Percentiles rank a stretch among this genome's conserved stretches.
Evolutionary conservation across 1,140 invertebrate species (phyloP).

Genomic region (Pseudomyrmex sp.): DNA sequence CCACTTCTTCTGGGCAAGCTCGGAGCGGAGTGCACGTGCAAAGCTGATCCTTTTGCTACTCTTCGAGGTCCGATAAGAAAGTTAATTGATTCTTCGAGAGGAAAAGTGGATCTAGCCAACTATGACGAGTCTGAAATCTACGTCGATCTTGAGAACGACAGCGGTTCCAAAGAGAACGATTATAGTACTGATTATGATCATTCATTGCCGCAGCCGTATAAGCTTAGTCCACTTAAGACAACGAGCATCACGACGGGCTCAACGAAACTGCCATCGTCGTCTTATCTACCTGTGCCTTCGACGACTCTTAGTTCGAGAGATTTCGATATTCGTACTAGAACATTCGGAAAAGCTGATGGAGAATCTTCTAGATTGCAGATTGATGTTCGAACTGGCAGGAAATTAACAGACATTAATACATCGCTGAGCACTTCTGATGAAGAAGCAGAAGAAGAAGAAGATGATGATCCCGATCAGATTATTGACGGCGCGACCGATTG

Average conservation of each 20-base stretch:
- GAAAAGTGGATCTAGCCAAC: conserved; percentile 80
- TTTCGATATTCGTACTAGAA: not conserved
- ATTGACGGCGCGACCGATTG: conserved; percentile 89
- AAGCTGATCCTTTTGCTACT: conserved; percentile 86
- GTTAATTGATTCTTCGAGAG: conserved; percentile 79
- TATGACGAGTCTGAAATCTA: conserved; percentile 83
- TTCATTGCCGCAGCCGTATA: conserved; percentile 23
- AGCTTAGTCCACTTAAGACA: conserved; percentile 37
- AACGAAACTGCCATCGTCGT: conserved; percentile 23
- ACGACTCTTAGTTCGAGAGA: not conserved
- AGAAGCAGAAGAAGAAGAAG: conserved; percentile 44
- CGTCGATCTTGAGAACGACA: conserved; percentile 80
- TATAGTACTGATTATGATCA: conserved; percentile 19
- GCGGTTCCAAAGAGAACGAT: conserved; percentile 59
- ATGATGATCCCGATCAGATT: conserved; percentile 83
- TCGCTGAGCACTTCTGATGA: not conserved
- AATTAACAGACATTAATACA: not conserved
- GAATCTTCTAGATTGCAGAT: not conserved
- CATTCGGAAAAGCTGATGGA: not conserved
- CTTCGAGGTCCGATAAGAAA: conserved; percentile 76
- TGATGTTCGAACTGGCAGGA: conserved; percentile 18
- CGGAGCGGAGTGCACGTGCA: conserved; percentile 90
- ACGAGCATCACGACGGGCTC: not conserved
- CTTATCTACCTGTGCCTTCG: conserved; percentile 61
- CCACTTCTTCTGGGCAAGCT: conserved; percentile 89